Base-by-base conservation (phyloP, 2,113 vertebrate genomes). In the Casuarius casuarius region DNA sequence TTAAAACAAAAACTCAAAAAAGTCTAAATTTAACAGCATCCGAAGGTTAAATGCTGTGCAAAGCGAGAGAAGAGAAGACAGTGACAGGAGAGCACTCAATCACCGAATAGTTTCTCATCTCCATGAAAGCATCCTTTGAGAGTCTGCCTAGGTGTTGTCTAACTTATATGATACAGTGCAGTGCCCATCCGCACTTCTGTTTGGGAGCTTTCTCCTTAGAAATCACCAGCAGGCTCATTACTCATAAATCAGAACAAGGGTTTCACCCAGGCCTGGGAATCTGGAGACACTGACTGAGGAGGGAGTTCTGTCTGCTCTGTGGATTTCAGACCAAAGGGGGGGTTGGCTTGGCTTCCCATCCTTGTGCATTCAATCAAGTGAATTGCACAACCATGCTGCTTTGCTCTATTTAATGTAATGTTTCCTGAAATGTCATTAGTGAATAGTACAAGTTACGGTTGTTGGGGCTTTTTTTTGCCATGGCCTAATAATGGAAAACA, bases 91-190 rank as follows among this genome's bases (percentile, higher is more conserved):
- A 70, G 44, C 89, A 87, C 46, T 95, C 84, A 62, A 73, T 94
- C 95, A 79, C 59, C 1, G 0, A 89, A 16, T 33, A 78, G 44
- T 35, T 94, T 94, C 89, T 67, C 67, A 91, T 94, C 63, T 59
- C 54, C 79, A 17, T 85, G 87, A 96, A 97, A 77, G 81, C 71
- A 83, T 74, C 77, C 84, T 95, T 96, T 94, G 89, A 94, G 94
- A 85, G 62, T 42, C 42, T 97, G 95, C 94, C 94, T 94, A 94
- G 94, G 96, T 95, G 89, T 94, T 95, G 94, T 94, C 96, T 87
- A 92, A 84, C 31, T 62, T 42, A 8, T n/a, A 65, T 91, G 89
- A 91, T 63, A 84, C 96, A 95, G 71, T 80, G 71, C 96, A 97
- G 95, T 83, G 84, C 74, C 95, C 92, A 94, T 95, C 95, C 94